Percentiles rank a stretch among this genome's conserved stretches.
Conservation (phyloP, 2,113 vertebrate species). For the Murina feae region DNA sequence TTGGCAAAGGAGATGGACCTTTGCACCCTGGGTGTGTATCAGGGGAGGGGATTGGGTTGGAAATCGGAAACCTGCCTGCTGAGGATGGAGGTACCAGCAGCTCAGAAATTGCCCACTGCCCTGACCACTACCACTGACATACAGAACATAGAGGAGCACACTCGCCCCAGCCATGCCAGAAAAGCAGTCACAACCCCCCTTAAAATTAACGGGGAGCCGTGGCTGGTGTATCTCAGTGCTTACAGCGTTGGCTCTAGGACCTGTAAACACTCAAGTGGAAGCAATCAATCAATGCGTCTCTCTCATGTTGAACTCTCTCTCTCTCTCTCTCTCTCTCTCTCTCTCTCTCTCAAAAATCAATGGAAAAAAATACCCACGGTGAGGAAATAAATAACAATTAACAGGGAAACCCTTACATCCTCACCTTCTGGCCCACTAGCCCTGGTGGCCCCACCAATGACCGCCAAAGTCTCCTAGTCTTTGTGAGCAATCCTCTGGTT, state of each 20-base stretch:
- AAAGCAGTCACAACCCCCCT: neutral
- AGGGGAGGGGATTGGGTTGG: neutral
- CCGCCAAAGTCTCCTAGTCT: neutral
- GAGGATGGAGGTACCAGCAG: neutral
- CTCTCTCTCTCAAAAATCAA: no score
- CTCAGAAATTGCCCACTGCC: neutral
- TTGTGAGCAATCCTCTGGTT: neutral
- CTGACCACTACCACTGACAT: fast-evolving
- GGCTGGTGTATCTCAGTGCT: no score
- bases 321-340: no score
- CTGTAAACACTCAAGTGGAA: no score
- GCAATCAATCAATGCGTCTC: no score
- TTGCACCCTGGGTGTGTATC: neutral
- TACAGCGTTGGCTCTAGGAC: no score
- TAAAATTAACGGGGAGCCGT: neutral
- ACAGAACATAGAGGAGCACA: neutral
- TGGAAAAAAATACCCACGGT: no score
- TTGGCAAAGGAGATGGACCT: neutral
- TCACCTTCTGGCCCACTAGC: neutral
- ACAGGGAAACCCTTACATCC: neutral
- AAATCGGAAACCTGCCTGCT: neutral
- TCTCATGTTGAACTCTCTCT: no score
- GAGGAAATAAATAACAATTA: no score
- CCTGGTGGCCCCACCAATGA: fast-evolving
- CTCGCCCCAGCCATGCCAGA: neutral